A percentile compares a stretch with the other conserved stretches of the same genome.
phyloP scores from a whole-genome alignment of 2,113 vertebrate genomes.

The Falcunculus frontatus region DNA sequence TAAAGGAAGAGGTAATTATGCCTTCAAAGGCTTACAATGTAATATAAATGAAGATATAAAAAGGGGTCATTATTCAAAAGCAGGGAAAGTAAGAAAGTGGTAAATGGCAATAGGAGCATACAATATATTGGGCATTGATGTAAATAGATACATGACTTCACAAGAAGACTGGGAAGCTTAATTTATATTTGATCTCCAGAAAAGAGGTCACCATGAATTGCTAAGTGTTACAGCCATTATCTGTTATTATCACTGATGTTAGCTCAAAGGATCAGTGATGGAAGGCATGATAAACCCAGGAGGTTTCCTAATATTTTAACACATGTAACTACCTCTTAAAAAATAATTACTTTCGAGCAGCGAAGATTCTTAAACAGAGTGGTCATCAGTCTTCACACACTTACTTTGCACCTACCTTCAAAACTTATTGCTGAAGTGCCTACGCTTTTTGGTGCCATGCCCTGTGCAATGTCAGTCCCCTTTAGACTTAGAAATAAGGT shows the following conservation, averaged over 20 bases:
- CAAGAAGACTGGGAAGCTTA: neutral
- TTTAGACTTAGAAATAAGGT: neutral
- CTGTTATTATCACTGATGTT: neutral
- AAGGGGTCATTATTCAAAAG: neutral
- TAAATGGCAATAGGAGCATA: neutral
- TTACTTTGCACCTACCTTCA: neutral
- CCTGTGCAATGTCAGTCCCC: neutral
- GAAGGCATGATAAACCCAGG: neutral
- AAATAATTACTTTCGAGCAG: neutral
- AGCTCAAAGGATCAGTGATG: neutral
- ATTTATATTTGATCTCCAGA: neutral
- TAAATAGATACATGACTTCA: neutral
- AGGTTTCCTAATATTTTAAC: neutral
- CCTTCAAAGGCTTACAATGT: neutral
- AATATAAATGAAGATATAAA: slow-evolving; percentile 1
- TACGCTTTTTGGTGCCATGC: neutral
- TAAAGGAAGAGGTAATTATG: neutral
- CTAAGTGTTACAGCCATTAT: neutral
- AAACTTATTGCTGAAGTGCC: neutral
- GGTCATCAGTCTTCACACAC: neutral
- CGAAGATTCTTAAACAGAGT: neutral
- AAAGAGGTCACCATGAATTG: neutral
- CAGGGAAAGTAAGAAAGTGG: neutral
- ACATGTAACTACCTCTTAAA: neutral
- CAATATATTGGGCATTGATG: neutral